Evolutionary conservation across 2,797 vertebrate species (phyloP), one percentile per base, ranked within the genome.

Genomic region (Peromyscus eremicus): DNA sequence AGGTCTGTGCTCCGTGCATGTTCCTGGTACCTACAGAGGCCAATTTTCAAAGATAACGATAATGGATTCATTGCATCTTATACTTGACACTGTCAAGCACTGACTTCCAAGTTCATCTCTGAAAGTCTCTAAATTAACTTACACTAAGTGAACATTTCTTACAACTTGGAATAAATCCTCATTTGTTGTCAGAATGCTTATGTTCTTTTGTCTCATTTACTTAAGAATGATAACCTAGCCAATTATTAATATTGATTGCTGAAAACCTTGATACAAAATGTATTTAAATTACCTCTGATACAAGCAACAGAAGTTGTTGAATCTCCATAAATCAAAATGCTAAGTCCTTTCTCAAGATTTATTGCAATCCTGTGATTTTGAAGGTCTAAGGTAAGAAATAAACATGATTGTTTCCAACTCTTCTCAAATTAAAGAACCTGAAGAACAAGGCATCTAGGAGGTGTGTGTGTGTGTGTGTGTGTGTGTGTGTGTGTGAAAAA

Each of bases 101-200:
- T 94, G 25, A 92, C 89, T 95, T 91, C 27, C n/a, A 88, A 93
- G 90, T 27, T 84, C 37, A 94, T 76, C 95, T 94, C 68, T n/a
- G 75, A 93, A 89, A n/a, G 2, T 43, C 62, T 90, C 68, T 93
- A 91, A 95, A 81, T 84, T 81, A 95, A 83, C 46, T 79, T 66
- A 25, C 7, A 68, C 91, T 64, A 76, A 86, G 37, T 60, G 57
- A 96, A 66, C 32, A 62, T 43, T 89, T 96, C 96, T 89, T 92
- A 94, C 0, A 4, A 91, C 37, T 60, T 84, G 34, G 2, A 96
- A 93, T 89, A 92, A 83, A 83, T 62, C 37, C 57, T 96, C 66
- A 64, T 60, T 62, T 83, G 55, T 92, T 86, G 46, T 82, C 96
- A 91, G n/a, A 68, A 60, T 55, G 52, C n/a, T 70, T 89, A 75